phyloP scores from a whole-genome alignment of 1,140 invertebrate genomes.

The Leptinotarsa defecta region DNA sequence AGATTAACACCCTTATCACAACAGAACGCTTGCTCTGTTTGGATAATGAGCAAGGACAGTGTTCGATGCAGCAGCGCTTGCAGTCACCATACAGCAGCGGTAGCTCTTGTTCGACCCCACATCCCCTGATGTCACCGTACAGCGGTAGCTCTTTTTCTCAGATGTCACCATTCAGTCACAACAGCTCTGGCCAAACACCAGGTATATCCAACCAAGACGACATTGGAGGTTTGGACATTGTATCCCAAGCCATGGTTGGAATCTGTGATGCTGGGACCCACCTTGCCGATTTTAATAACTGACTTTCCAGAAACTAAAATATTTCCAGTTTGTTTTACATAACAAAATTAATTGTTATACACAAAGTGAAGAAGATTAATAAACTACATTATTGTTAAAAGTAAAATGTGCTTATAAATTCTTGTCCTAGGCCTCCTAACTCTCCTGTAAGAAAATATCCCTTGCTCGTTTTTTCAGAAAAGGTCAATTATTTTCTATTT shows the following conservation, averaged over 20 bases:
- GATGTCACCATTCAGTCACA: constrained; percentile 2
- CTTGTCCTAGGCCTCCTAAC: background rate
- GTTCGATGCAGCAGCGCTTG: background rate
- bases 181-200: constrained; percentile 7
- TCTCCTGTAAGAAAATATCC: background rate
- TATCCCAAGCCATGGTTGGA: constrained; percentile 5
- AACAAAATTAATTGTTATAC: background rate
- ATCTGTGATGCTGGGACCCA: constrained; percentile 1
- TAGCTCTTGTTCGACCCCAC: constrained; percentile 7
- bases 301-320: background rate
- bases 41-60: constrained; percentile 4
- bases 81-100: background rate
- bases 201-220: constrained; percentile 4
- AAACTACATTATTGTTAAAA: constrained; percentile 4
- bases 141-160: background rate
- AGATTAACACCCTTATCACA: background rate
- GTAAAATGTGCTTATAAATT: constrained; percentile 9
- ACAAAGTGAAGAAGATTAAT: constrained; percentile 3
- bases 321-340: constrained; percentile 6
- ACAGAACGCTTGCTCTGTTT: background rate
- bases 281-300: background rate
- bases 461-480: background rate
- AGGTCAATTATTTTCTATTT: constrained; percentile 2
- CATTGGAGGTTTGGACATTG: constrained; percentile 5
- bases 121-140: background rate